Percentiles rank a stretch among this genome's conserved stretches.
These are phyloP conservation scores for Prolemur simus DNA, from an alignment of 2,113 vertebrate species.

Conservation along the genomic window DNA sequence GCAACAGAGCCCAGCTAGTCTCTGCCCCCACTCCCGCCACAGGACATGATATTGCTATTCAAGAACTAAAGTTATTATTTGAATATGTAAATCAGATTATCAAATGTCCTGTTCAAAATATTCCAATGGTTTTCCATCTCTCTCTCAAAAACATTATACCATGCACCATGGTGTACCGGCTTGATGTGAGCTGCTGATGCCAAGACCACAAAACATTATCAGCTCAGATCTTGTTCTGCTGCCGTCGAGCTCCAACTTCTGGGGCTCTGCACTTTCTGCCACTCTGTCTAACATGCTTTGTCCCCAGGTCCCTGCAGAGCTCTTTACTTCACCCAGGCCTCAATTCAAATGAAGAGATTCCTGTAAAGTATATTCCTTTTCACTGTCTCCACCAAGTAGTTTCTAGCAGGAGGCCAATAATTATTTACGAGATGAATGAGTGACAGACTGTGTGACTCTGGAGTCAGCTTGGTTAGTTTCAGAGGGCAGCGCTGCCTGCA, in stretches of 20 bases:
- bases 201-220: background rate
- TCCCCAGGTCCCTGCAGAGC: background rate
- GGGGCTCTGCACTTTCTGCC: background rate
- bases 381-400: background rate
- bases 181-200: background rate
- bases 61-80: background rate
- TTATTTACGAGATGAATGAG: background rate
- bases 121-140: background rate
- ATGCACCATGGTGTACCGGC: background rate
- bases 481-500: background rate
- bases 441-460: background rate
- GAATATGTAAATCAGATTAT: background rate
- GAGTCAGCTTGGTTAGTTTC: background rate
- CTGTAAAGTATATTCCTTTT: background rate
- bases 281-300: background rate
- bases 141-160: background rate
- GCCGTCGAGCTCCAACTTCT: accelerated
- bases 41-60: background rate
- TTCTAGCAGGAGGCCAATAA: background rate
- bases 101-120: background rate
- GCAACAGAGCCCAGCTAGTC: background rate
- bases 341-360: background rate
- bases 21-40: background rate
- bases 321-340: background rate
- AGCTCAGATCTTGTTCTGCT: background rate